Conservation (phyloP, 2,888 invertebrate genomes). For the Dermolepida albohirtum region DNA sequence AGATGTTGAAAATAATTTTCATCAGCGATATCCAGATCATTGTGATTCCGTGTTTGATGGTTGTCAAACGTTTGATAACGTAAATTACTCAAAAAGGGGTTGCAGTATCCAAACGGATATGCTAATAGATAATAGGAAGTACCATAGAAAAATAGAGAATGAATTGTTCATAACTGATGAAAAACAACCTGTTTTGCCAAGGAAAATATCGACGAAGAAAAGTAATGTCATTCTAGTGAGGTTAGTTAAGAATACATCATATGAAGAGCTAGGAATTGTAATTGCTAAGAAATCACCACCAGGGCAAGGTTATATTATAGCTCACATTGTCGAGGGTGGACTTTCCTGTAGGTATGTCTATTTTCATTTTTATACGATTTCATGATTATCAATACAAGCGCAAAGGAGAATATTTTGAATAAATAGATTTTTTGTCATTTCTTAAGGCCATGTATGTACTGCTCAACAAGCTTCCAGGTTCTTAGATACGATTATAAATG, state of each 20-base stretch:
- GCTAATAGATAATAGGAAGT: neutral
- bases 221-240: slow-evolving; percentile 58
- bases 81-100: no score
- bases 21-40: slow-evolving; percentile 4
- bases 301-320: slow-evolving; percentile 76
- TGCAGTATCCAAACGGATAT: no score
- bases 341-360: slow-evolving; percentile 74
- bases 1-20: slow-evolving; percentile 65
- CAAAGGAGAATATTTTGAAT: no score
- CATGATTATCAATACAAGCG: no score
- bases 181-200: slow-evolving; percentile 43
- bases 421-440: no score
- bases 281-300: slow-evolving; percentile 75
- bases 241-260: slow-evolving; percentile 69
- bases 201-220: slow-evolving; percentile 41
- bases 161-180: slow-evolving; percentile 56
- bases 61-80: slow-evolving; percentile 4
- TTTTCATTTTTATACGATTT: no score
- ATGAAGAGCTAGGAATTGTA: slow-evolving; percentile 78
- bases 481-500: no score
- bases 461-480: no score
- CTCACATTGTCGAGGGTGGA: slow-evolving; percentile 78
- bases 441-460: no score
- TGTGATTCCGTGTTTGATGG: slow-evolving; percentile 10
- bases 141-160: slow-evolving; percentile 66